Evolutionary conservation across 2,113 vertebrate species (phyloP), one percentile per base, ranked within the genome.

Genomic region (Myiozetetes cayanensis): DNA sequence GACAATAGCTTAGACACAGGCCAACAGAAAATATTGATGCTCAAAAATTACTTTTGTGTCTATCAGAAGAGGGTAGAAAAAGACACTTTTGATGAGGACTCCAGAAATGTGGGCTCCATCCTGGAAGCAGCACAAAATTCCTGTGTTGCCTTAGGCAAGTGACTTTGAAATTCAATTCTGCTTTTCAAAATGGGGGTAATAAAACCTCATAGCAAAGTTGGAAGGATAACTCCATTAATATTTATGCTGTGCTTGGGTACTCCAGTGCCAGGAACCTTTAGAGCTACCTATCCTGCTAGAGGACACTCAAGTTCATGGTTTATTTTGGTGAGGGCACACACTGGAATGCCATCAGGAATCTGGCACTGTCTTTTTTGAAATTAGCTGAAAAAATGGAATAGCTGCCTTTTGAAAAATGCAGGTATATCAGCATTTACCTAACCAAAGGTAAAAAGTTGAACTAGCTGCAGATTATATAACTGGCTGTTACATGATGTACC

Each of bases 151-250:
- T 82, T 89, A 71, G 66, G 94, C 85, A 77, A 94, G 8, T 70
- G 61, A 82, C 88, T 96, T 94, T 93, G 92, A 96, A 95, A 95
- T 93, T 94, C 65, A 95, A 75, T 93, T 87, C 50, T 80, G 37
- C 49, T 93, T 95, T 94, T 58, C 56, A 88, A 94, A 96, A 93
- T 67, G 58, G 72, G 37, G 52, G 41, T 85, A 93, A 93, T 83
- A 93, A 85, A 90, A 39, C 62, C 70, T 88, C 44, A 70, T 23
- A 87, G 85, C 56, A 76, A 74, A 77, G 50, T 81, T 91, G 73
- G 70, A 92, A 94, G 80, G 53, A 66, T 78, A 89, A 71, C 19
- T 30, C 37, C 30, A 67, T 93, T 91, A 92, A 89, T 92, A 90
- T 87, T 94, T 83, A 87, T 92, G 19, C 77, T 78, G 58, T 62